phyloP scores from a whole-genome alignment of 2,113 vertebrate genomes.

The Engraulis encrasicolus region DNA sequence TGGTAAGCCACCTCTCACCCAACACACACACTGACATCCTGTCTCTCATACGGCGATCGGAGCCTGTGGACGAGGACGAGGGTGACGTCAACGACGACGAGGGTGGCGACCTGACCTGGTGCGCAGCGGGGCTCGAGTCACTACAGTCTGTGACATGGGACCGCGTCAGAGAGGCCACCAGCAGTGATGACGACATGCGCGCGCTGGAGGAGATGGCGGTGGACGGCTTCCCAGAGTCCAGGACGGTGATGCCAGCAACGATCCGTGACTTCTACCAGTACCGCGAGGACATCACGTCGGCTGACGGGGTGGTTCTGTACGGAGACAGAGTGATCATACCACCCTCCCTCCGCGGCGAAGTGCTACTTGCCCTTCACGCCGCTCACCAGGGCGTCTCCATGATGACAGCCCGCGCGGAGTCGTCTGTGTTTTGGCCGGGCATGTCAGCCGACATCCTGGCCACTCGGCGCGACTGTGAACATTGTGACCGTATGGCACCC shows the following conservation, averaged over 20 bases:
- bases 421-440: no score
- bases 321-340: background rate
- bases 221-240: background rate
- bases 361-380: background rate
- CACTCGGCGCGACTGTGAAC: no score
- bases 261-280: background rate
- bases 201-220: background rate
- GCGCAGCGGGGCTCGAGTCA: background rate
- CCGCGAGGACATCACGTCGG: background rate
- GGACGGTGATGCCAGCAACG: background rate
- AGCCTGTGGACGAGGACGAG: background rate
- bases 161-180: background rate
- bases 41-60: background rate
- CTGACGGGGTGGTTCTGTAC: conserved; percentile 25
- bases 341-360: background rate
- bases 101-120: background rate
- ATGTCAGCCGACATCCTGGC: no score
- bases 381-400: background rate
- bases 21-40: background rate
- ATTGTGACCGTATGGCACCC: background rate
- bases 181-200: background rate
- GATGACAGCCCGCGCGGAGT: background rate
- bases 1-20: background rate
- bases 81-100: background rate
- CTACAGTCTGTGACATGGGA: background rate